phyloP scores from a whole-genome alignment of 2,113 vertebrate genomes.

The Oophaga pumilio region DNA sequence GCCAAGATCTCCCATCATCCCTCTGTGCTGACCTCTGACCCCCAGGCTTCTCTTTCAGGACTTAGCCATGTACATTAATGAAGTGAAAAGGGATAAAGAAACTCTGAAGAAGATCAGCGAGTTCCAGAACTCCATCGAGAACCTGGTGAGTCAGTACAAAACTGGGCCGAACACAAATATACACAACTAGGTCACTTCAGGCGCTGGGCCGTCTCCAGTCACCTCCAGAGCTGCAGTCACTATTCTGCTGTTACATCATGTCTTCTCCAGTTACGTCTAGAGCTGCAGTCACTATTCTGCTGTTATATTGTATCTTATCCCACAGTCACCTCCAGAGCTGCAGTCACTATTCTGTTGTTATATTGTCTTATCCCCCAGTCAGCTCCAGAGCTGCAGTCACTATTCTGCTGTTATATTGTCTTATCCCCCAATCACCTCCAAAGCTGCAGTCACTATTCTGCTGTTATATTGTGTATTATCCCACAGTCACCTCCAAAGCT shows the following conservation, averaged over 20 bases:
- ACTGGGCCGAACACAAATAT: too few species aligned
- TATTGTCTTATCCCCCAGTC: too few species aligned
- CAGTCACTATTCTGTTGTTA: too few species aligned
- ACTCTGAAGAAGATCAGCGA: slow-evolving; percentile 97
- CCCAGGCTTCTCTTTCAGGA: slow-evolving; percentile 73
- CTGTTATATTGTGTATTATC: background rate
- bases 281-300: background rate
- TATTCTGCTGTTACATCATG: background rate
- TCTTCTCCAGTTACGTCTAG: background rate
- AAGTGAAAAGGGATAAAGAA: slow-evolving; percentile 97
- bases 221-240: background rate
- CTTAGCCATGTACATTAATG: slow-evolving; percentile 98
- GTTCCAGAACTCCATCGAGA: slow-evolving; percentile 97
- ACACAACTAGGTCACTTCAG: too few species aligned
- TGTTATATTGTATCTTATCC: background rate
- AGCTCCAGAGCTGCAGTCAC: background rate
- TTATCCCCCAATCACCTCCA: too few species aligned
- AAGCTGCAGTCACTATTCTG: background rate
- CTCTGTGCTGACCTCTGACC: background rate
- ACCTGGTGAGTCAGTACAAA: slow-evolving; percentile 79
- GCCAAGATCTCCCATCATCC: background rate
- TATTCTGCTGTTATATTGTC: background rate
- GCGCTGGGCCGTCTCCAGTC: too few species aligned
- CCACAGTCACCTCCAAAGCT: background rate
- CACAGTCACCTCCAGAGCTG: too few species aligned